Base-by-base conservation (phyloP, 2,888 invertebrate species). In the Ornithoptera alexandrae region DNA sequence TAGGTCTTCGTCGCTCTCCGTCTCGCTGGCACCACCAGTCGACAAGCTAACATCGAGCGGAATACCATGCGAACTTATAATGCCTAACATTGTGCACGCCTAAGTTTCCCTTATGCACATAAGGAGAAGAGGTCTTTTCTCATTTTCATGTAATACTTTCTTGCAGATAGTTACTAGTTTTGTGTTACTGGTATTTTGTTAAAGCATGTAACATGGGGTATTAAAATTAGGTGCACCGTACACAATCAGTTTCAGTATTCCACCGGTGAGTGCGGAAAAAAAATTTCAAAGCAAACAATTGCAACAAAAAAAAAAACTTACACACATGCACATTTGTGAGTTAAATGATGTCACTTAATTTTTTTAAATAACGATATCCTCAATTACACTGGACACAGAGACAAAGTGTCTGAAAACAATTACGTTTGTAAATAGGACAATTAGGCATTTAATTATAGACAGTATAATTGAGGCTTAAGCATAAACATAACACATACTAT, bases 1-100 rank as follows among this genome's bases (percentile, higher is more conserved):
- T 57, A 94, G 88, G 79, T 95, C 95, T 78, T 95, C 96, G 88
- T 96, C 96, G 73, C 95, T 96, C 88, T 96, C 96, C 85, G 96
- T 96, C 93, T 96, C 94, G 82, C 91, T 95, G 85, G 95, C 95
- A 85, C 95, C 88, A 72, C 84, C 86, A 76, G 82, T 80, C 70
- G 93, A 86, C 85, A 87, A 79, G 82, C 89, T 93, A 90, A 86
- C 84, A 85, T 76, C 82, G 86, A 87, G 87, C 87, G 85, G 77
- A 82, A 84, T 69, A 76, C 73, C 72, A 77, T 79, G 70, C 65
- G 39, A 46, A 50, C 60, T 39, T 65, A 20, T 59, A 20, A 22
- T 22, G 18, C 42, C 63, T 67, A 69, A 50, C 72, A 65, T 67
- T 70, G 68, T 66, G 67, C 42, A 65, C 65, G 68, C 68, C 57